Evolutionary conservation across 2,888 invertebrate genomes (phyloP).

Genomic region (Hydraecia micacea): DNA sequence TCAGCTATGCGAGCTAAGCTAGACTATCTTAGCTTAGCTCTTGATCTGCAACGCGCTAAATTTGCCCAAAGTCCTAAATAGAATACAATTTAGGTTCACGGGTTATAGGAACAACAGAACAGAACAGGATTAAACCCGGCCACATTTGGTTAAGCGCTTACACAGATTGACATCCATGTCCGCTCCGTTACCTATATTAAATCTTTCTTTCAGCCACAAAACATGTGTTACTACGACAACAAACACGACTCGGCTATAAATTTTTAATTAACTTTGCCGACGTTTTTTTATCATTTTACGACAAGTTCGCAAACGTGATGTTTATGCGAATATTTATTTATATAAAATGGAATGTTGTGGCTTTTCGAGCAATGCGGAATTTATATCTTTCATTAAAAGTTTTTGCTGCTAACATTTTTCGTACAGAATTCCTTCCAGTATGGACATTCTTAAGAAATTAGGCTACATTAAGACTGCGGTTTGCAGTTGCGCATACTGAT

Average conservation of each 20-base stretch:
- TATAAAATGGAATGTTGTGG: conserved; percentile 29
- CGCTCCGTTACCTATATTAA: conserved; percentile 38
- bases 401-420: background rate
- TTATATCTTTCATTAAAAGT: conserved; percentile 20
- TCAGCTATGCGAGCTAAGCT: no score
- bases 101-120: background rate
- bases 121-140: conserved; percentile 26
- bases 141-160: conserved; percentile 36
- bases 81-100: background rate
- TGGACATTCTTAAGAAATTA: conserved; percentile 4
- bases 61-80: background rate
- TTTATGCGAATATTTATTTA: conserved; percentile 57
- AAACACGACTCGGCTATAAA: conserved; percentile 57
- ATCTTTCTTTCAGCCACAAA: conserved; percentile 53
- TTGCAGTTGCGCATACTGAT: conserved; percentile 21
- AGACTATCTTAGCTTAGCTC: no score
- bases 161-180: conserved; percentile 41
- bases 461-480: conserved; percentile 1
- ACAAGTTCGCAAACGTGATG: conserved; percentile 39
- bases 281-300: conserved; percentile 56
- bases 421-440: conserved; percentile 18
- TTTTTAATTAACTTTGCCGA: conserved; percentile 57
- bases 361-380: conserved; percentile 22
- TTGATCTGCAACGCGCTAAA: no score
- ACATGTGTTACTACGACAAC: conserved; percentile 52